These are phyloP conservation scores for Rhynchophorus ferrugineus DNA, from an alignment of 1,140 invertebrate genomes.

Conservation along the genomic window DNA sequence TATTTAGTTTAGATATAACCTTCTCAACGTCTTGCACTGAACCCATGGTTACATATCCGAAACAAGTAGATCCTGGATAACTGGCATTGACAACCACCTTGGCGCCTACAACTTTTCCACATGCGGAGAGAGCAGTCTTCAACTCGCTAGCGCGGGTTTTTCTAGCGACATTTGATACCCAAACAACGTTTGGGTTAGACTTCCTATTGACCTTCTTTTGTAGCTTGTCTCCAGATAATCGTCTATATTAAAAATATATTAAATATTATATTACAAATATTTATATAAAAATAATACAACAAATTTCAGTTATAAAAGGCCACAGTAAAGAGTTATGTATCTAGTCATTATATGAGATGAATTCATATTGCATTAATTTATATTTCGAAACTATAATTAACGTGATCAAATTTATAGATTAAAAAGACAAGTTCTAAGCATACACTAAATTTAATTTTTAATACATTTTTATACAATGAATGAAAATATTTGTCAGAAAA, in stretches of 20 bases:
- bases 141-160: conserved; percentile 85
- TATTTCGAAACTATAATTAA: too few species aligned
- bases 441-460: too few species aligned
- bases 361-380: too few species aligned
- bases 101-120: conserved; percentile 90
- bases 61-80: conserved; percentile 83
- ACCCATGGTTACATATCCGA: conserved; percentile 92
- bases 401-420: too few species aligned
- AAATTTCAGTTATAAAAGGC: too few species aligned
- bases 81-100: conserved; percentile 94
- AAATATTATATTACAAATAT: too few species aligned
- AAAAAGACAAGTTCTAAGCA: too few species aligned
- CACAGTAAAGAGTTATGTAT: too few species aligned
- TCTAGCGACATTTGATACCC: conserved; percentile 87
- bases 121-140: conserved; percentile 83
- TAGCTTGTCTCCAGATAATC: conserved; percentile 8
- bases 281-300: too few species aligned
- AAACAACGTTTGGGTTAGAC: conserved; percentile 60
- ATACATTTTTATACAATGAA: too few species aligned
- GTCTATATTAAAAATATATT: conserved; percentile 2
- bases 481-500: too few species aligned
- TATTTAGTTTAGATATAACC: conserved; percentile 82
- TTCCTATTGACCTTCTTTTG: conserved; percentile 19
- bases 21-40: conserved; percentile 79
- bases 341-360: too few species aligned